Evolutionary conservation across 2,797 vertebrate species (phyloP).

Genomic region (Coluber constrictor): DNA sequence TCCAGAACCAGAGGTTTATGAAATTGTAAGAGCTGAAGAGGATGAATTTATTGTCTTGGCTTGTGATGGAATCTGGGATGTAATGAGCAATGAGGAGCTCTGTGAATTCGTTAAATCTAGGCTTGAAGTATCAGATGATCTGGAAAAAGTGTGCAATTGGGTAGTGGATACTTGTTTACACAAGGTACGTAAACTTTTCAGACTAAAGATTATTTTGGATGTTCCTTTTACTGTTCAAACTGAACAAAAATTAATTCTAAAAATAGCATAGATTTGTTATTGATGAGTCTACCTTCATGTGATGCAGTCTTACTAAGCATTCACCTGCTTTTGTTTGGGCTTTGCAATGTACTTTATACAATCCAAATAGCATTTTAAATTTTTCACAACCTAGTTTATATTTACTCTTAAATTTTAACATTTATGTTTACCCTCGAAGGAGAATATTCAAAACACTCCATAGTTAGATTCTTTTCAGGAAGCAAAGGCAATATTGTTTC

Average conservation of each 20-base stretch:
- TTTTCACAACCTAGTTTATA: not conserved
- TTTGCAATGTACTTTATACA: not conserved
- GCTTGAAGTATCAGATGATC: conserved; percentile 91
- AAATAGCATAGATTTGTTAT: not conserved
- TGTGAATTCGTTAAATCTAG: conserved; percentile 94
- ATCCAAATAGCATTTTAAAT: not conserved
- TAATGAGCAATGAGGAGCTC: conserved; percentile 99
- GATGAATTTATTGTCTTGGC: conserved; percentile 97
- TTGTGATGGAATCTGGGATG: conserved; percentile 99
- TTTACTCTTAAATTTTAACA: not conserved
- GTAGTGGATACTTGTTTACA: conserved; percentile 99
- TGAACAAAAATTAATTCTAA: not conserved
- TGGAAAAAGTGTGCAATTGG: conserved; percentile 98
- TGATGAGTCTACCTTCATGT: not conserved
- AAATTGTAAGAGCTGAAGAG: conserved; percentile 87
- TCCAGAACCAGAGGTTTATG: conserved; percentile 95
- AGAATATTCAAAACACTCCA: not conserved
- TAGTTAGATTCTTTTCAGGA: not conserved
- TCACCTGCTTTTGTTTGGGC: not conserved
- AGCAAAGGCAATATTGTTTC: not conserved
- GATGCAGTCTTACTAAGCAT: not conserved
- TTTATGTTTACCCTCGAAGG: not conserved
- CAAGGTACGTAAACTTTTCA: conserved; percentile 81
- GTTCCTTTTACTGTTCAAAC: not conserved
- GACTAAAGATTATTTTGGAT: not conserved